phyloP scores from a whole-genome alignment of 2,113 vertebrate genomes.

The Grantiella picta region DNA sequence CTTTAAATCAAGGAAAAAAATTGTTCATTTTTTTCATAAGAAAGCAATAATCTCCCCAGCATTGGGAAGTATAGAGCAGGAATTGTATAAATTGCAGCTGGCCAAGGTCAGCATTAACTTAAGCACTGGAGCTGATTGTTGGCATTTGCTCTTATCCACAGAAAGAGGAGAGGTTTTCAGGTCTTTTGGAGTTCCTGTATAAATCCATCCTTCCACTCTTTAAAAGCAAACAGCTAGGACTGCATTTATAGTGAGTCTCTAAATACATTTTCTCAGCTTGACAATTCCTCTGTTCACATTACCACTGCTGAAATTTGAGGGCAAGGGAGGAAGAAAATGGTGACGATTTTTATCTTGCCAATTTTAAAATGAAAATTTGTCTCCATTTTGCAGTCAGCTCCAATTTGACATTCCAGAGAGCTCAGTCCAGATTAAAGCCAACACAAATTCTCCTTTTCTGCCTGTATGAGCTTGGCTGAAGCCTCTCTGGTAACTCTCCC shows the following conservation, averaged over 20 bases:
- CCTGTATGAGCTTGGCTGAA: neutral
- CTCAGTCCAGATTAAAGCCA: neutral
- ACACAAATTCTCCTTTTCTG: neutral
- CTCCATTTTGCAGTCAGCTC: neutral
- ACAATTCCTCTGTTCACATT: neutral
- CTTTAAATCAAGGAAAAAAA: neutral
- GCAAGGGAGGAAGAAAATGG: neutral
- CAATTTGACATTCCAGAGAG: neutral
- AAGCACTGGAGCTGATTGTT: neutral
- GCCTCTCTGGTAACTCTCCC: neutral
- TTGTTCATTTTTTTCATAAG: neutral
- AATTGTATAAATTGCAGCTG: neutral
- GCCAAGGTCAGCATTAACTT: neutral
- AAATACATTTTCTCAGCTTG: neutral
- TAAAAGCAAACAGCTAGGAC: neutral
- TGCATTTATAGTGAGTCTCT: neutral
- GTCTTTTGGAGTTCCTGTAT: neutral
- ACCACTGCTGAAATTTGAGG: neutral
- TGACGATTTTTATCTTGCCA: neutral
- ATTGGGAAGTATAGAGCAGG: neutral
- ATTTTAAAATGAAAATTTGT: conserved; percentile 8
- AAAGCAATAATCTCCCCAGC: neutral
- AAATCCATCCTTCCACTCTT: neutral
- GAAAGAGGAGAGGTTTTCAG: neutral
- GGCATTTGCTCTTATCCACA: neutral